These are phyloP conservation scores for Hetaerina titia DNA, from an alignment of 2,888 invertebrate species.

Conservation along the genomic window DNA sequence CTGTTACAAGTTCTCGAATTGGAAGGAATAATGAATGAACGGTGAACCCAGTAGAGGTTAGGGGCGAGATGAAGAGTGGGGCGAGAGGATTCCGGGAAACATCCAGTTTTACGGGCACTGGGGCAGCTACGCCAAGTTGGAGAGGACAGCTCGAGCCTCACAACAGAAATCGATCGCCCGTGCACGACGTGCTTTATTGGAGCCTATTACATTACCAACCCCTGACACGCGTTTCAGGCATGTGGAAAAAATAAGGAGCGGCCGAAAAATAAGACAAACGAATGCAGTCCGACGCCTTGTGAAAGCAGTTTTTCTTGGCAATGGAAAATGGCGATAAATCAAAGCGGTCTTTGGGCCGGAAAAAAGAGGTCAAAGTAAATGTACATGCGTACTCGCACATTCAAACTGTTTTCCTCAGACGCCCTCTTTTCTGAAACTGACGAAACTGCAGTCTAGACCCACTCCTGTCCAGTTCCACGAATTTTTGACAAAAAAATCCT, in stretches of 20 bases:
- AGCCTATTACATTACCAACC: not conserved
- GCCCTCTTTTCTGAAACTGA: not conserved
- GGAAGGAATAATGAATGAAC: no score
- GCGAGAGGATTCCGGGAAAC: not conserved
- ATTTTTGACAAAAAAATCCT: not conserved
- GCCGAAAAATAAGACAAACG: not conserved
- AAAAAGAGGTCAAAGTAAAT: conserved; percentile 1
- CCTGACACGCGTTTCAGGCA: not conserved
- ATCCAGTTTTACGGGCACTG: not conserved
- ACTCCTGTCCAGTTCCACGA: not conserved
- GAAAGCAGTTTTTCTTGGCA: conserved; percentile 32
- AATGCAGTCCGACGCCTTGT: not conserved
- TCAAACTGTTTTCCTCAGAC: not conserved
- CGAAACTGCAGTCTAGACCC: not conserved
- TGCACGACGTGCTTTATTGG: not conserved
- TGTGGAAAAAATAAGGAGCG: not conserved
- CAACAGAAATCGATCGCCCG: not conserved
- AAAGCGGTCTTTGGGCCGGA: not conserved
- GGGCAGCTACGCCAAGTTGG: not conserved
- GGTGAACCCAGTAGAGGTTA: not conserved
- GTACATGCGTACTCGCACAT: not conserved
- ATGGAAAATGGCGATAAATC: conserved; percentile 25
- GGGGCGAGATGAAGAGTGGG: not conserved
- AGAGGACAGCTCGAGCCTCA: not conserved
- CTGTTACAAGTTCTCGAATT: no score